These are phyloP conservation scores for Dendrocincla fuliginosa DNA, from an alignment of 2,797 vertebrate genomes.

Conservation along the genomic window DNA sequence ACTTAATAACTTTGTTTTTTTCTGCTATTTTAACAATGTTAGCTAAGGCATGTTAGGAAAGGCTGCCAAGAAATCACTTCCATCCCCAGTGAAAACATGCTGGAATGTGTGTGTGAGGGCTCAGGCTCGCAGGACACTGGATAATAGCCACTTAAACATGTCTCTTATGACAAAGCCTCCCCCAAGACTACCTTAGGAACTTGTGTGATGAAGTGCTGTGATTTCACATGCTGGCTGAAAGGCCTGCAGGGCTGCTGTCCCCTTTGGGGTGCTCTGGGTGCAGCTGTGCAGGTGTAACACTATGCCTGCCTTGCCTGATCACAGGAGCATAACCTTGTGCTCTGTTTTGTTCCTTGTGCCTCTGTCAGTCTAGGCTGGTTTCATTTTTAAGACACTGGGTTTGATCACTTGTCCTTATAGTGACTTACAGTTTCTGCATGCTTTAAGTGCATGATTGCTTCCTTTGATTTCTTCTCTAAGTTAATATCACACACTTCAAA, in stretches of 20 bases:
- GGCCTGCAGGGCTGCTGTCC: not conserved
- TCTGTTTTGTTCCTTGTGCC: not conserved
- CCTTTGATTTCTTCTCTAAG: conserved; percentile 38
- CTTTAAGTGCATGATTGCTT: not conserved
- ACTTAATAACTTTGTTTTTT: not conserved
- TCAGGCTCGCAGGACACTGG: not conserved
- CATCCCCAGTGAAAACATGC: not conserved
- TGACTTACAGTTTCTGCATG: not conserved
- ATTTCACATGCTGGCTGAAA: not conserved
- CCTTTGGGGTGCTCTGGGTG: not conserved
- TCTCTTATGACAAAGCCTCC: not conserved
- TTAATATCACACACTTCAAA: conserved; percentile 35
- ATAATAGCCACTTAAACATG: not conserved
- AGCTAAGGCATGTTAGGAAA: not conserved
- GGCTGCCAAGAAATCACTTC: not conserved
- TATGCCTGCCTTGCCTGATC: not conserved
- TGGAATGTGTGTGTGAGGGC: not conserved
- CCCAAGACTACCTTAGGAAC: not conserved
- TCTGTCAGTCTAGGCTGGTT: not conserved
- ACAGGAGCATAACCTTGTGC: not conserved
- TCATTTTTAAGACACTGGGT: not conserved
- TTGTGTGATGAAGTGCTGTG: not conserved
- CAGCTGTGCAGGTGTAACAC: fast-evolving
- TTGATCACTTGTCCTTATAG: conserved; percentile 21
- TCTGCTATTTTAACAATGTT: not conserved